phyloP scores from a whole-genome alignment of 2,888 invertebrate species.

The Drosophila hamatofila region DNA sequence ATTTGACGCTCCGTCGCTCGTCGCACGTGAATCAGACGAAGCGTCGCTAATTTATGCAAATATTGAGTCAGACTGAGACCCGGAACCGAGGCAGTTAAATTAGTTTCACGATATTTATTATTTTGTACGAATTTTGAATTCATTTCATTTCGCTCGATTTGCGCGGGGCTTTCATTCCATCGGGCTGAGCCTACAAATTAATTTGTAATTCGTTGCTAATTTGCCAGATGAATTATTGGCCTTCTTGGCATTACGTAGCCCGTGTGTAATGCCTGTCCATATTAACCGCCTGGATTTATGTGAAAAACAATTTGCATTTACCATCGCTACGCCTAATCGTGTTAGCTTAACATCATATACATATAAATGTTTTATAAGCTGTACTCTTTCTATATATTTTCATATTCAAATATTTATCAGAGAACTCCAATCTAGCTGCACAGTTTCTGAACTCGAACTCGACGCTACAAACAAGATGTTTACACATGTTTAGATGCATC shows the following conservation, averaged over 20 bases:
- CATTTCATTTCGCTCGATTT: conserved; percentile 72
- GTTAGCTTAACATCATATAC: neutral
- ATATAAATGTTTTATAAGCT: neutral
- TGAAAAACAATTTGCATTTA: conserved; percentile 61
- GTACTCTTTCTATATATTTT: neutral
- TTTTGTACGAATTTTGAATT: conserved; percentile 80
- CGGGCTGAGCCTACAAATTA: conserved; percentile 73
- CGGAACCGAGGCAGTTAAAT: conserved; percentile 72
- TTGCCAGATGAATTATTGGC: conserved; percentile 53
- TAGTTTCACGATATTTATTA: conserved; percentile 83
- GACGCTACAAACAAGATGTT: conserved; percentile 39
- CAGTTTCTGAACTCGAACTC: conserved; percentile 6
- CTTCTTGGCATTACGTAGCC: neutral
- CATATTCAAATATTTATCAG: conserved; percentile 5
- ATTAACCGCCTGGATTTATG: conserved; percentile 67
- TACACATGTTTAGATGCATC: conserved; percentile 58
- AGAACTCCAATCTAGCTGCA: conserved; percentile 10
- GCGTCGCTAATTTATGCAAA: conserved; percentile 84
- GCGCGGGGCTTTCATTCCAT: conserved; percentile 28
- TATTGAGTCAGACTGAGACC: conserved; percentile 69
- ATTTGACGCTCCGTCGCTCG: conserved; percentile 67
- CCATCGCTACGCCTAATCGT: neutral
- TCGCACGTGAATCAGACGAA: conserved; percentile 73
- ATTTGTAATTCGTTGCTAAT: conserved; percentile 83
- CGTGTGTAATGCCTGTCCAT: conserved; percentile 35